Evolutionary conservation across 1,140 invertebrate species (phyloP), one percentile per base, ranked within the genome.

Genomic region (Ectropis grisescens): DNA sequence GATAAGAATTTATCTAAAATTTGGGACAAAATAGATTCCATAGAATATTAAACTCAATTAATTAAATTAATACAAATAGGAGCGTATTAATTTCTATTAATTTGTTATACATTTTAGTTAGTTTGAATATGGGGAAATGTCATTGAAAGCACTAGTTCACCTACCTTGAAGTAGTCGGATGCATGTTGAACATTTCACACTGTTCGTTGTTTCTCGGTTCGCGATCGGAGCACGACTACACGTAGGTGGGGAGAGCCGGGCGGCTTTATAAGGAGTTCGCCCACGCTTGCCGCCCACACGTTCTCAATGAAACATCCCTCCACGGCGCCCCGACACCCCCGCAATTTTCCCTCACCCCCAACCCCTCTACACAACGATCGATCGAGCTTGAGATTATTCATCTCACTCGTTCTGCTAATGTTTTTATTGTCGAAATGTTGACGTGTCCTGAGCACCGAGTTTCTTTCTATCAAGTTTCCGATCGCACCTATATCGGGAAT

Each of bases 251-350:
- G 57, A 45, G 72, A 57, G 47, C 50, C 36, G 49, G 46, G 42
- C 15, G 55, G 72, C 85, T 85, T 81, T 87, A 86, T 86, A 86
- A 85, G 66, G 62, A 54, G 37, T 45, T 60, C 74, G 62, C 67
- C 75, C 64, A 72, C 70, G 75, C 71, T 43, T 50, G 59, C 74
- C 83, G 84, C 84, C 84, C 79, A 86, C 85, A 84, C 85, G 80
- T 83, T 83, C 84, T 85, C 78, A 86, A 87, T 86, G 85, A 86
- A 47, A 86, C 62, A 43, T 32, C 59, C 24, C 24, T 10, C 2
- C 6, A n/a, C 24, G 4, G 29, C 43, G 27, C 23, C 32, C 51
- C 30, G 25, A 28, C 19, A 32, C 37, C 39, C 33, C 30, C 27
- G 28, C 33, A 26, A 25, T 29, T 38, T 37, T 22, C 35, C 47